Percentiles rank a stretch among this genome's conserved stretches.
Conservation (phyloP, 2,113 vertebrate genomes). For the Eulemur macaco region DNA sequence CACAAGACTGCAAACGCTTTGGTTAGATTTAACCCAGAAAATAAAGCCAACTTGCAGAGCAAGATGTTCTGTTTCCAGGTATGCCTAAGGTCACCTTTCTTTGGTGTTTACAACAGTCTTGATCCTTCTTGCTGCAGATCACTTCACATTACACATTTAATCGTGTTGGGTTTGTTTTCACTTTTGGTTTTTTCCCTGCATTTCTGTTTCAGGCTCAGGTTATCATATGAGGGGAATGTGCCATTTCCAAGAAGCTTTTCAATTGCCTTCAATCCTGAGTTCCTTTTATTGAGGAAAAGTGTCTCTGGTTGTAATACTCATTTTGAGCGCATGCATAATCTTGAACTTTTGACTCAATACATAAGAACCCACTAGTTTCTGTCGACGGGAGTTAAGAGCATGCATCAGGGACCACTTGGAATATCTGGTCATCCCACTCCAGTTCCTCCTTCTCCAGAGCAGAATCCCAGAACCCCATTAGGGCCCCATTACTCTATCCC, state of each 20-base stretch:
- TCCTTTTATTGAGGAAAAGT: neutral
- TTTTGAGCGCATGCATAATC: neutral
- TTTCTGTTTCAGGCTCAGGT: neutral
- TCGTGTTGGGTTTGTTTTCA: neutral
- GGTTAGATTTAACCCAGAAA: constrained; percentile 6
- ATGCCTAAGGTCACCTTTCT: neutral
- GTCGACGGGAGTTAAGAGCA: neutral
- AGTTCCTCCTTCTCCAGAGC: neutral
- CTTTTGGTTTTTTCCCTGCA: neutral
- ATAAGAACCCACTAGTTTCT: neutral
- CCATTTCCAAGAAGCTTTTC: neutral
- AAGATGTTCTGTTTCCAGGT: neutral
- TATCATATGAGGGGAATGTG: neutral
- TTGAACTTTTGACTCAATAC: neutral
- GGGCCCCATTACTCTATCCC: too few relatives aligned
- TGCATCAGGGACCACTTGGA: neutral
- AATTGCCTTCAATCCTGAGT: neutral
- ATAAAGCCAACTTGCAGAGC: neutral
- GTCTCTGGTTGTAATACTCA: neutral
- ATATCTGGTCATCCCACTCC: neutral
- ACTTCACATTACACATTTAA: neutral
- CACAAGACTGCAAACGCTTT: neutral
- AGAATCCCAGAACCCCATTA: neutral
- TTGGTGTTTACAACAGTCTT: neutral
- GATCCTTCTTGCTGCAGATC: neutral